A percentile compares a stretch with the other conserved stretches of the same genome.
Conservation (phyloP, 2,888 invertebrate genomes). For the Perdita meconis region DNA sequence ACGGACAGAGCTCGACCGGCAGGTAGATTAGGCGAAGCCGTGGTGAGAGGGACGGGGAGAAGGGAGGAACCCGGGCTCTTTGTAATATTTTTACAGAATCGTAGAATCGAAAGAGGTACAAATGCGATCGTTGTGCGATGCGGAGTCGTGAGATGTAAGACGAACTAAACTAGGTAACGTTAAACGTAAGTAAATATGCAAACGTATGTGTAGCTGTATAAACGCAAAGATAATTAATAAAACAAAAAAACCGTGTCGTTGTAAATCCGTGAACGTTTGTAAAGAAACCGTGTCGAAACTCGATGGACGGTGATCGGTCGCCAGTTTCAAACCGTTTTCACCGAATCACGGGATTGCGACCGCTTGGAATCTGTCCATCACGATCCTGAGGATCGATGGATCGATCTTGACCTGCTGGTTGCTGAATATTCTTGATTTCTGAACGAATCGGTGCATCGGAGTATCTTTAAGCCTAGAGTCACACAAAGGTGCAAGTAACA, state of each 20-base stretch:
- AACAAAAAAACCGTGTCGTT: slow-evolving; percentile 36
- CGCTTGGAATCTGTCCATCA: background rate
- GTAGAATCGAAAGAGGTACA: slow-evolving; percentile 33
- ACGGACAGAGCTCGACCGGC: background rate
- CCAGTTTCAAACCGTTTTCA: too few relatives aligned
- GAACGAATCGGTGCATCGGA: too few relatives aligned
- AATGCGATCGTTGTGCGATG: slow-evolving; percentile 25
- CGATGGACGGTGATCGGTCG: slow-evolving; percentile 41
- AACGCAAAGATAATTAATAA: slow-evolving; percentile 6
- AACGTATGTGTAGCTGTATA: slow-evolving; percentile 50
- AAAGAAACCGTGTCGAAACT: slow-evolving; percentile 36
- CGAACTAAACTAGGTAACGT: background rate
- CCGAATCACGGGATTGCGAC: too few relatives aligned
- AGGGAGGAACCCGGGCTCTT: slow-evolving; percentile 34
- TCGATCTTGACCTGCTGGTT: background rate
- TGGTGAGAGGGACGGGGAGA: background rate
- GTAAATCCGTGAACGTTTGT: slow-evolving; percentile 60
- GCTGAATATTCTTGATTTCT: too few relatives aligned
- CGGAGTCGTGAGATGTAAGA: slow-evolving; percentile 1
- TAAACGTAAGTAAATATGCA: slow-evolving; percentile 42
- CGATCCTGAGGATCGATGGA: background rate
- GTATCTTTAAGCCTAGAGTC: too few relatives aligned
- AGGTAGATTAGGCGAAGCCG: background rate
- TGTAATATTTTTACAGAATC: slow-evolving; percentile 56
- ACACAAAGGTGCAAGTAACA: too few relatives aligned